Evolutionary conservation across 2,113 vertebrate genomes (phyloP).

Genomic region (Petromus typicus): DNA sequence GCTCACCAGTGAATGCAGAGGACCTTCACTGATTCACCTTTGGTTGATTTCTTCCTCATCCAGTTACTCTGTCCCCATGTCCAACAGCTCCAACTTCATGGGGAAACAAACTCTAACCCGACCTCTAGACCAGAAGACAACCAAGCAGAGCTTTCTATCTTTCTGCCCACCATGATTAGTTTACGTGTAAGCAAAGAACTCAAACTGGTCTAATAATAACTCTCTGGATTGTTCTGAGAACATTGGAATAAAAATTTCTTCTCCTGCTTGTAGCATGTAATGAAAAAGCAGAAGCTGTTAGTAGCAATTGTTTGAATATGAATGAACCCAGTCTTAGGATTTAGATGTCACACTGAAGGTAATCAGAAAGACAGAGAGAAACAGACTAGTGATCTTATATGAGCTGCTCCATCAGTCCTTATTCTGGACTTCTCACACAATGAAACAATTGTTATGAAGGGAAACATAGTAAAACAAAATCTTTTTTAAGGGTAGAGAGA

Average conservation of each 20-base stretch:
- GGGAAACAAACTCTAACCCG: not conserved
- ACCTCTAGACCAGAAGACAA: not conserved
- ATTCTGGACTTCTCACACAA: not conserved
- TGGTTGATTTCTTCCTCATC: not conserved
- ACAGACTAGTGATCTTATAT: not conserved
- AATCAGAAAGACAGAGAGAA: constrained; percentile 24
- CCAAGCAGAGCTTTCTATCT: not conserved
- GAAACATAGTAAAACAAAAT: not conserved
- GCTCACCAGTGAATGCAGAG: not conserved
- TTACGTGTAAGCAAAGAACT: not conserved
- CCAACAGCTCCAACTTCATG: not conserved
- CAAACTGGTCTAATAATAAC: not conserved
- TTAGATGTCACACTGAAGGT: not conserved
- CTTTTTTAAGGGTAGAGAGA: not conserved
- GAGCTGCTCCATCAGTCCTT: not conserved
- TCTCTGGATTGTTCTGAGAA: not conserved
- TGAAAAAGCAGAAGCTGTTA: not conserved
- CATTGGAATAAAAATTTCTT: not conserved
- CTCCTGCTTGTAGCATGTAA: not conserved
- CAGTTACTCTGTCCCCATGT: not conserved
- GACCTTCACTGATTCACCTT: not conserved
- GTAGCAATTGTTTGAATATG: not conserved
- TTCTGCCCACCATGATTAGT: not conserved
- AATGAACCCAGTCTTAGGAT: not conserved
- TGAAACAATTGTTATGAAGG: not conserved